Evolutionary conservation across 2,888 invertebrate species (phyloP).

Genomic region (Zygaena filipendulae): DNA sequence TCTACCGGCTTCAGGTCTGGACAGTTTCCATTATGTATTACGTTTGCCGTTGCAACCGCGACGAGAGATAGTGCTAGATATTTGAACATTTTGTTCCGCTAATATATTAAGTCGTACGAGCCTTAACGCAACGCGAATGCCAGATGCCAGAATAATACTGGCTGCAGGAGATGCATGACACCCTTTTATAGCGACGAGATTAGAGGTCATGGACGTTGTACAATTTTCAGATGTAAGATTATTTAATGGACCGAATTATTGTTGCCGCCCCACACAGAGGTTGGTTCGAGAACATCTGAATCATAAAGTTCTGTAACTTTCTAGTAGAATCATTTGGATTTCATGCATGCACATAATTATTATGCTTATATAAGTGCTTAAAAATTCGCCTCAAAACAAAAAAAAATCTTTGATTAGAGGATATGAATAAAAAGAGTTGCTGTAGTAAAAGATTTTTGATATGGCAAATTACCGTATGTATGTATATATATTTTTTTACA

Average conservation of each 20-base stretch:
- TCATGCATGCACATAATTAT: no score
- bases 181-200: background rate
- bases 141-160: background rate
- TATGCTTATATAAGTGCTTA: no score
- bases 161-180: background rate
- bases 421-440: no score
- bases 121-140: background rate
- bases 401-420: no score
- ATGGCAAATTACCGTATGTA: no score
- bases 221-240: background rate
- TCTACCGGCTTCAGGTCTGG: constrained; percentile 38
- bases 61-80: constrained; percentile 29
- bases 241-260: background rate
- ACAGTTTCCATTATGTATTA: constrained; percentile 36
- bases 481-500: no score
- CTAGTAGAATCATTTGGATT: no score
- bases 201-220: background rate
- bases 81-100: constrained; percentile 27
- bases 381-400: no score
- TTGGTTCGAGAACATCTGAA: no score
- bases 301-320: no score
- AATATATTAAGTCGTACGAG: background rate
- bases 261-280: background rate
- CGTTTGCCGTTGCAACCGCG: constrained; percentile 33
- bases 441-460: no score